These are phyloP conservation scores for Pluvianellus socialis DNA, from an alignment of 2,113 vertebrate genomes.

Conservation along the genomic window DNA sequence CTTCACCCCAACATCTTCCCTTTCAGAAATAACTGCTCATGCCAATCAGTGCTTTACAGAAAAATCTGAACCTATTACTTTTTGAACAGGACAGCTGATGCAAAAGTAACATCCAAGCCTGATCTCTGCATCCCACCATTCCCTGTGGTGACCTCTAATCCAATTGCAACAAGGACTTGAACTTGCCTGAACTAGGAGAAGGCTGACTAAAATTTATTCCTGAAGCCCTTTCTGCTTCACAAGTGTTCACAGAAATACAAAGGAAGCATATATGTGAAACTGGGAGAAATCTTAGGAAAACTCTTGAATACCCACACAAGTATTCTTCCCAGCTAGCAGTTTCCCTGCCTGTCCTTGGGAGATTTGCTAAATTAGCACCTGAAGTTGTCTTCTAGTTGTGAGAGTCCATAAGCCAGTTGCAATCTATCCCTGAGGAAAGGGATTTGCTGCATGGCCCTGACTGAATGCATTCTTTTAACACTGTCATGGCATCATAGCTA, in stretches of 20 bases:
- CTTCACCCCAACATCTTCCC: not conserved
- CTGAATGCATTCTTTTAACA: not conserved
- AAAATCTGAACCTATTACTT: not conserved
- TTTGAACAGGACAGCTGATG: not conserved
- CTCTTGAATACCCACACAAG: not conserved
- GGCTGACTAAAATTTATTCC: not conserved
- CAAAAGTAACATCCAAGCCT: not conserved
- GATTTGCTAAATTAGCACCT: not conserved
- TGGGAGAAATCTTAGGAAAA: not conserved
- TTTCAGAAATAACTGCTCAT: not conserved
- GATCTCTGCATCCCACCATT: not conserved
- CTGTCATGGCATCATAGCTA: not conserved
- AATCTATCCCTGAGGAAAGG: not conserved
- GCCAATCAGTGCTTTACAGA: not conserved
- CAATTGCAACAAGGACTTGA: not conserved
- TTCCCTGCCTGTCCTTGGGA: not conserved
- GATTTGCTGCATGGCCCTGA: not conserved
- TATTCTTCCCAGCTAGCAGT: not conserved
- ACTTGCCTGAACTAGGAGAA: not conserved
- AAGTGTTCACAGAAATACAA: not conserved
- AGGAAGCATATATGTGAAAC: not conserved
- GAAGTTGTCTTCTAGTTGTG: not conserved
- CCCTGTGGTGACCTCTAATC: accelerated
- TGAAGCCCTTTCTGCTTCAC: not conserved
- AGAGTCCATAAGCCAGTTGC: not conserved